Conservation (phyloP, 2,113 vertebrate genomes). For the Eretmodus cyanostictus region DNA sequence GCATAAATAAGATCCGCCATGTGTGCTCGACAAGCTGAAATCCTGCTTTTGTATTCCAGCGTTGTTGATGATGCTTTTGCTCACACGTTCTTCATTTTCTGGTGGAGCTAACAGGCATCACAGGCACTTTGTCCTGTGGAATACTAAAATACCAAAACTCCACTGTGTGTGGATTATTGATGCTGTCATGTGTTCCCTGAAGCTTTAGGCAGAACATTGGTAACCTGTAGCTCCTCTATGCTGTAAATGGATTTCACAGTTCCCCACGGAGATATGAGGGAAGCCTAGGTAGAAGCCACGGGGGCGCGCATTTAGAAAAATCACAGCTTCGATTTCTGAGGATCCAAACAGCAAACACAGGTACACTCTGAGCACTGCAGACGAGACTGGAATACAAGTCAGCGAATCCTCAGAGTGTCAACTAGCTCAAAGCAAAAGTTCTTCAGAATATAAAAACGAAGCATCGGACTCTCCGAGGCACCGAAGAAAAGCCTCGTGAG, state of each 20-base stretch:
- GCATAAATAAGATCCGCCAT: background rate
- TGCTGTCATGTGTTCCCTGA: slow-evolving; percentile 14
- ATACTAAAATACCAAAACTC: slow-evolving; percentile 16
- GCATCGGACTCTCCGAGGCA: background rate
- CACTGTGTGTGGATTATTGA: slow-evolving; percentile 14
- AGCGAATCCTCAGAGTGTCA: background rate
- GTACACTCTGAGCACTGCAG: background rate
- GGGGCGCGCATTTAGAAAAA: slow-evolving; percentile 27
- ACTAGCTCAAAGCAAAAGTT: background rate
- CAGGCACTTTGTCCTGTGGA: slow-evolving; percentile 29
- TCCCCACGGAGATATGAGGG: slow-evolving; percentile 28
- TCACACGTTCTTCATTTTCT: slow-evolving; percentile 12
- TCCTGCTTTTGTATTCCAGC: background rate
- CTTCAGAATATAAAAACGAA: background rate
- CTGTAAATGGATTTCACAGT: slow-evolving; percentile 51
- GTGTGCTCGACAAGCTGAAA: background rate
- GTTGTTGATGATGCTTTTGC: background rate
- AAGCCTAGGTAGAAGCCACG: slow-evolving; percentile 10
- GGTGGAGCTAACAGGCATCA: slow-evolving; percentile 21
- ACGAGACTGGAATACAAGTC: slow-evolving; percentile 9
- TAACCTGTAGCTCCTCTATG: slow-evolving; percentile 27
- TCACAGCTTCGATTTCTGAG: slow-evolving; percentile 16
- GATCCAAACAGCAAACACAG: slow-evolving; percentile 28
- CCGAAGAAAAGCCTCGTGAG: background rate
- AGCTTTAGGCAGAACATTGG: slow-evolving; percentile 22